Evolutionary conservation across 2,113 vertebrate species (phyloP).

Genomic region (Aegithalos caudatus): DNA sequence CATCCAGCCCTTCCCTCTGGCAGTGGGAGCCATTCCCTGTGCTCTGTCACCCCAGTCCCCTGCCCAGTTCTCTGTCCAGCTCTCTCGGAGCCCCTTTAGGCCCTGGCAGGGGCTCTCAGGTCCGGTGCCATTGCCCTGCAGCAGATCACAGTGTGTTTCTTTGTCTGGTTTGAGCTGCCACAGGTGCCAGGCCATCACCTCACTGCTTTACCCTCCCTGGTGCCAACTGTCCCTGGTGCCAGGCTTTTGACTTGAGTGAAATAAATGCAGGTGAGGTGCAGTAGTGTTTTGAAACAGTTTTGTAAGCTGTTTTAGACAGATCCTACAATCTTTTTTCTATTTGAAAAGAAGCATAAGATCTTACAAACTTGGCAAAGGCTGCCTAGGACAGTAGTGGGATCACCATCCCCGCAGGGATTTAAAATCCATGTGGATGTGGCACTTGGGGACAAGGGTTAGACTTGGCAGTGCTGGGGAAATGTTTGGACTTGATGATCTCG

Average conservation of each 20-base stretch:
- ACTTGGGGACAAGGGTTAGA: not conserved
- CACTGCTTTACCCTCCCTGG: not conserved
- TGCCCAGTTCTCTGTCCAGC: not conserved
- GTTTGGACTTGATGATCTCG: not conserved
- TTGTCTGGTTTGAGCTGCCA: not conserved
- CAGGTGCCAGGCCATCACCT: not conserved
- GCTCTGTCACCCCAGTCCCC: not conserved
- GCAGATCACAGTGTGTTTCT: not conserved
- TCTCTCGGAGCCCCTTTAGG: not conserved
- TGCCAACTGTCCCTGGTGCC: not conserved
- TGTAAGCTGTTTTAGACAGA: not conserved
- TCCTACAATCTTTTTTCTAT: not conserved
- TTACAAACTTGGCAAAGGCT: not conserved
- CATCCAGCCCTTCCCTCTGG: not conserved
- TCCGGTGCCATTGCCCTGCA: not conserved
- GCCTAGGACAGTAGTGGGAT: not conserved
- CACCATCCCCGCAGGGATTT: not conserved
- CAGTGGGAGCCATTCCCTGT: not conserved
- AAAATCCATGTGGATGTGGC: not conserved
- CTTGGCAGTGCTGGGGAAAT: not conserved
- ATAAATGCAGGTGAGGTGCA: not conserved
- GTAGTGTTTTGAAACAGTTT: not conserved
- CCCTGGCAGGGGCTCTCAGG: not conserved
- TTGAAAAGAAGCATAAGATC: not conserved
- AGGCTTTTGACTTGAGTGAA: not conserved